Conservation (phyloP, 2,113 vertebrate genomes). For the Microtus pennsylvanicus region DNA sequence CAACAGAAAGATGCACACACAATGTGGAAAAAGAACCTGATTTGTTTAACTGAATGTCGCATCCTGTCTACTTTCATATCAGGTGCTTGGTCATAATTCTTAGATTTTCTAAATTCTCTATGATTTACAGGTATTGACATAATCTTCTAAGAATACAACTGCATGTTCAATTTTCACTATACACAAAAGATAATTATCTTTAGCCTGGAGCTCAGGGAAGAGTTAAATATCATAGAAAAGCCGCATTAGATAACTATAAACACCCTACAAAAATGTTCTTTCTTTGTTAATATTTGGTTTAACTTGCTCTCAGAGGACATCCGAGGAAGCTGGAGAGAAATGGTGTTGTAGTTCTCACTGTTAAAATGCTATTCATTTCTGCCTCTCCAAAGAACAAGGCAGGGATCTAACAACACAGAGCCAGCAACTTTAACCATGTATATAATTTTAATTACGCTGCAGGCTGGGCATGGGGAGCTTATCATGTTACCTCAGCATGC, state of each 20-base stretch:
- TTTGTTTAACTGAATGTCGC: not conserved
- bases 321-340: not conserved
- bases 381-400: not conserved
- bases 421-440: not conserved
- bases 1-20: not conserved
- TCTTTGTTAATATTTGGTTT: not conserved
- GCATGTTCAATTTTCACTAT: not conserved
- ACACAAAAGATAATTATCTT: not conserved
- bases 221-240: constrained; percentile 6
- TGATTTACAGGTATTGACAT: not conserved
- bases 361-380: not conserved
- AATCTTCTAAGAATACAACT: not conserved
- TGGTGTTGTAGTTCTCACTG: not conserved
- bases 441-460: constrained; percentile 13
- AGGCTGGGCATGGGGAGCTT: not conserved
- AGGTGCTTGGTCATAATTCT: not conserved
- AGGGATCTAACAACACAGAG: not conserved
- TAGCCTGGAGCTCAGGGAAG: not conserved
- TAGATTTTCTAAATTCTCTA: constrained; percentile 24
- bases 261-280: not conserved
- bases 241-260: not conserved
- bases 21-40: not conserved
- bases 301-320: not conserved
- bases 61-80: not conserved
- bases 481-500: not conserved